A percentile compares a stretch with the other conserved stretches of the same genome.
Evolutionary conservation across 2,888 invertebrate species (phyloP).

Genomic region (Tetramorium bicarinatum): DNA sequence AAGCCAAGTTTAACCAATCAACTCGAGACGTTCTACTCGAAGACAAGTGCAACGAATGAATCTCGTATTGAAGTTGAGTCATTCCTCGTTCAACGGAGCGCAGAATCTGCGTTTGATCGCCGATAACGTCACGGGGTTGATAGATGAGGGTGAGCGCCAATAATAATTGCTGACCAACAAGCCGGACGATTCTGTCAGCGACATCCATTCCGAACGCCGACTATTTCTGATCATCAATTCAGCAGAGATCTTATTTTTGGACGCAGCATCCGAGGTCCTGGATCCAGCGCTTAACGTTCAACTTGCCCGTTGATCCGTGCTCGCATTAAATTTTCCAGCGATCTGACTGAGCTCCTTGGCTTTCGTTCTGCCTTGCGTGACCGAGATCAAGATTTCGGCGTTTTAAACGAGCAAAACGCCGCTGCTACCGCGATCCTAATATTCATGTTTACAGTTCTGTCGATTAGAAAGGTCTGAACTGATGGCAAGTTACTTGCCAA

Average conservation of each 20-base stretch:
- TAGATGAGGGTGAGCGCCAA: conserved; percentile 42
- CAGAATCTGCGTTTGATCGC: neutral
- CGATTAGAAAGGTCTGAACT: neutral
- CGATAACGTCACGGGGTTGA: conserved; percentile 16
- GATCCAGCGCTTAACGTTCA: conserved; percentile 73
- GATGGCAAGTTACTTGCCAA: neutral
- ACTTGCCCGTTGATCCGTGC: neutral
- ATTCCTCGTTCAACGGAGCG: neutral
- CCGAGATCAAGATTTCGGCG: neutral
- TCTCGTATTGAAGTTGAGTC: neutral
- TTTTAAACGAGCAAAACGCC: neutral
- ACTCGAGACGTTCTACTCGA: neutral
- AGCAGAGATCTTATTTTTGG: conserved; percentile 82
- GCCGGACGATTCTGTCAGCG: conserved; percentile 70
- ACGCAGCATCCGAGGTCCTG: conserved; percentile 79
- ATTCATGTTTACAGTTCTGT: neutral
- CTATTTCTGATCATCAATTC: conserved; percentile 84
- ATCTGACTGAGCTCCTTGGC: neutral
- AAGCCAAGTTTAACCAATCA: conserved; percentile 8
- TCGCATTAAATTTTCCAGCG: conserved; percentile 33
- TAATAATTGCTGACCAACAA: conserved; percentile 55
- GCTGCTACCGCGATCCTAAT: neutral
- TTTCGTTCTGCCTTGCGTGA: neutral
- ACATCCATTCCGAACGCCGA: conserved; percentile 69
- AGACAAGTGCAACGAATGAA: conserved; percentile 13